phyloP scores from a whole-genome alignment of 2,797 vertebrate species.

The Xerus rutilus region DNA sequence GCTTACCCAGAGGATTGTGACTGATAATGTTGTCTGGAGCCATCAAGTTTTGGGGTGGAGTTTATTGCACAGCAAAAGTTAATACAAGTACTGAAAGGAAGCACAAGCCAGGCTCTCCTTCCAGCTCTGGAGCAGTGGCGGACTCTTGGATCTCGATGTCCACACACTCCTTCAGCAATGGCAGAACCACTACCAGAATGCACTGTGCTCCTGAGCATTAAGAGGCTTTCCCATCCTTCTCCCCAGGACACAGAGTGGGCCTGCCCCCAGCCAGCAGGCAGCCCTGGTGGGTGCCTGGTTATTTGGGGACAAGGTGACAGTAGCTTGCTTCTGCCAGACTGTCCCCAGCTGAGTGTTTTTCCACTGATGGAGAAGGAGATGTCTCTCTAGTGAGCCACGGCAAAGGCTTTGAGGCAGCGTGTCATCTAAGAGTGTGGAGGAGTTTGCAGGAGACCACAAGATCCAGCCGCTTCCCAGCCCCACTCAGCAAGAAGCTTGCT shows the following conservation, averaged over 20 bases:
- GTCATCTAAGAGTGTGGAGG: slow-evolving; percentile 38
- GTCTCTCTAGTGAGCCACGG: neutral
- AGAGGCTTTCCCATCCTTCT: neutral
- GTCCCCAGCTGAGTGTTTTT: slow-evolving; percentile 55
- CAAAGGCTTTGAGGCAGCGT: slow-evolving; percentile 38
- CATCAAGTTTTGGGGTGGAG: neutral
- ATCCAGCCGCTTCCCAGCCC: neutral
- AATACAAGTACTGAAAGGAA: neutral
- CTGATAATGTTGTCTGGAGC: neutral
- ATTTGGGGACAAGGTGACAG: slow-evolving; percentile 43
- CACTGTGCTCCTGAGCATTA: neutral
- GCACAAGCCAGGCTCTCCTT: neutral
- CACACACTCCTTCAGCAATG: neutral
- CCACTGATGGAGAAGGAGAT: slow-evolving; percentile 40
- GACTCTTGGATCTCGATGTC: neutral
- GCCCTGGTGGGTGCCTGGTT: neutral
- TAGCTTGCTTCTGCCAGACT: neutral
- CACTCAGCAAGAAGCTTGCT: slow-evolving; percentile 54
- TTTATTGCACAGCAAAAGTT: neutral
- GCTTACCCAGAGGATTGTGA: neutral
- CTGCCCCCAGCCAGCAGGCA: neutral
- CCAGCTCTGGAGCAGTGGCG: neutral
- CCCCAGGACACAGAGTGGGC: neutral
- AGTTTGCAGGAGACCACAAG: slow-evolving; percentile 13
- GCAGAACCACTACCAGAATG: neutral